A percentile compares a stretch with the other conserved stretches of the same genome.
Evolutionary conservation across 2,888 invertebrate species (phyloP).

Genomic region (Ochropacha duplaris): DNA sequence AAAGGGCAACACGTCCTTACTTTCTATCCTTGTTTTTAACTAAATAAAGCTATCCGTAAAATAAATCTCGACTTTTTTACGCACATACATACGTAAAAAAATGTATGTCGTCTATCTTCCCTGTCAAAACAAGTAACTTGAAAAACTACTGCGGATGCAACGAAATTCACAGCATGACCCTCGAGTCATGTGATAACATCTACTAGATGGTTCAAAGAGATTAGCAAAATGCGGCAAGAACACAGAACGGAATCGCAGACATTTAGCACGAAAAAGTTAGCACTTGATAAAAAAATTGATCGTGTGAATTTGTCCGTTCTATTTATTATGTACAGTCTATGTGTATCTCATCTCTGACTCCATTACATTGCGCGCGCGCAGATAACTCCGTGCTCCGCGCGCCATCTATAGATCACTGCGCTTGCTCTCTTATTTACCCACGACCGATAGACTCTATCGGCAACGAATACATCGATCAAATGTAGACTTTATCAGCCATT

Average conservation of each 20-base stretch:
- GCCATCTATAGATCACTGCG: constrained; percentile 72
- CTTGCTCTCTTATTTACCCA: constrained; percentile 68
- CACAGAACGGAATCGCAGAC: constrained; percentile 1
- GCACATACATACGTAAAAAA: neutral
- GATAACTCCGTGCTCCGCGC: constrained; percentile 55
- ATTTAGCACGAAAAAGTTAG: constrained; percentile 2
- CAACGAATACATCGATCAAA: constrained; percentile 19
- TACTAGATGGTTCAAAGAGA: neutral
- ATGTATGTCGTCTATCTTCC: constrained; percentile 1
- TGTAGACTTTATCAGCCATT: constrained; percentile 22
- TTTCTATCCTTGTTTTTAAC: neutral
- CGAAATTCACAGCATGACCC: constrained; percentile 3
- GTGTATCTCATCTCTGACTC: constrained; percentile 47
- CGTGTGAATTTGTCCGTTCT: constrained; percentile 1
- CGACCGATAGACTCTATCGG: constrained; percentile 64
- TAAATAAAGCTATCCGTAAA: neutral
- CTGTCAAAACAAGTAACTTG: constrained; percentile 2
- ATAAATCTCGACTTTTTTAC: constrained; percentile 3
- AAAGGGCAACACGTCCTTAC: neutral
- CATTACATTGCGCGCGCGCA: constrained; percentile 48
- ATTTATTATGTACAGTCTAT: constrained; percentile 15
- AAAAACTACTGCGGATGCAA: constrained; percentile 1
- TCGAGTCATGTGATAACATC: constrained; percentile 1
- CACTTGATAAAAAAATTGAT: neutral
- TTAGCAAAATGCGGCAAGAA: neutral